A percentile compares a stretch with the other conserved stretches of the same genome.
Evolutionary conservation across 2,113 vertebrate genomes (phyloP).

Genomic region (Serinus canaria): DNA sequence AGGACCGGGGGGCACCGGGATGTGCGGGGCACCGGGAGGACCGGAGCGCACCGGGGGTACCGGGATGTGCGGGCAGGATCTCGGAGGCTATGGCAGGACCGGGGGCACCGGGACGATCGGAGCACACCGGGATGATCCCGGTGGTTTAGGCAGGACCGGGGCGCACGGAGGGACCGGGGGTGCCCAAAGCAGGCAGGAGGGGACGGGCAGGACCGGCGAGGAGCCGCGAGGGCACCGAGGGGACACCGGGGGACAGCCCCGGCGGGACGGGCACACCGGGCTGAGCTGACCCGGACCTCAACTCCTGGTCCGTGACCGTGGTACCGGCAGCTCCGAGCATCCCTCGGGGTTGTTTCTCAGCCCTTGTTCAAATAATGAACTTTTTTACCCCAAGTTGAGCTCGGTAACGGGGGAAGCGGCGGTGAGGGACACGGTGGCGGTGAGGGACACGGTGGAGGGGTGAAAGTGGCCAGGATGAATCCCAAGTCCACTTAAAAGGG

Average conservation of each 20-base stretch:
- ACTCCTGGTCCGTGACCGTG: fast-evolving
- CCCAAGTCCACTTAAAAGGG: fast-evolving
- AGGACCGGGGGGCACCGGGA: neutral
- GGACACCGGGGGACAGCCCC: neutral
- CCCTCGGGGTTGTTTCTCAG: fast-evolving
- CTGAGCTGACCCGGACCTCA: neutral
- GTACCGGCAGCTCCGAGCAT: neutral
- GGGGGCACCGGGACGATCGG: neutral
- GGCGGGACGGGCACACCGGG: neutral
- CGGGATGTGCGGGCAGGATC: neutral
- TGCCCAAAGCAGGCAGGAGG: fast-evolving
- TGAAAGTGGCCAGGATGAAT: neutral
- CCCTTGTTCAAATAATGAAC: too few species aligned
- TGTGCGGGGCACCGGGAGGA: neutral
- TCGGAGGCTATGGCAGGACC: too few species aligned
- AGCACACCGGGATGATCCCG: neutral
- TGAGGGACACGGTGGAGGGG: neutral
- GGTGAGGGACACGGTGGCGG: fast-evolving
- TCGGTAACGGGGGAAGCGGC: fast-evolving
- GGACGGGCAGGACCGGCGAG: neutral
- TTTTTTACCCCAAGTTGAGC: fast-evolving
- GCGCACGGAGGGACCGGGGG: fast-evolving
- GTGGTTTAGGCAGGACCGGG: neutral
- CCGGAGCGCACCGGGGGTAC: too few species aligned
- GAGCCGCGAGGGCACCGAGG: neutral